These are phyloP conservation scores for Cantharis flavilabris DNA, from an alignment of 2,888 invertebrate species.

Conservation along the genomic window DNA sequence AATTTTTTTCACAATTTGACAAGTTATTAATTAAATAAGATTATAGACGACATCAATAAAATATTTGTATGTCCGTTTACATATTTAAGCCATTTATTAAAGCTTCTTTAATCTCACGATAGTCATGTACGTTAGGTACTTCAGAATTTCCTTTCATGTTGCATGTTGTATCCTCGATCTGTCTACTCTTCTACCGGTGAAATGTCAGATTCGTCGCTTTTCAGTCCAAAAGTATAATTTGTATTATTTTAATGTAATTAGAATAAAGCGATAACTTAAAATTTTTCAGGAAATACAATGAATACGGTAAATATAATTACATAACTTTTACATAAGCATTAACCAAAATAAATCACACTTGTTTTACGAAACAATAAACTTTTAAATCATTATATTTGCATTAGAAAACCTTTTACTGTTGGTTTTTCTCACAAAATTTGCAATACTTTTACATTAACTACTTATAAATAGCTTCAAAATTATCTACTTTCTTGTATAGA, in stretches of 20 bases:
- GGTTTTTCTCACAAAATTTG: not conserved
- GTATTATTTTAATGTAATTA: not conserved
- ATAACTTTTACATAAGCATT: not conserved
- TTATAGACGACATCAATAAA: not conserved
- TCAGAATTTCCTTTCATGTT: not conserved
- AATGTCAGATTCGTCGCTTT: not conserved
- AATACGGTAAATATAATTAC: not conserved
- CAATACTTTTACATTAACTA: not conserved
- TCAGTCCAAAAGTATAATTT: not conserved
- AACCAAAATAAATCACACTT: not conserved
- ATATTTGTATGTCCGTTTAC: not conserved
- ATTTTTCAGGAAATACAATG: not conserved
- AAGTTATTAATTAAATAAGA: not conserved
- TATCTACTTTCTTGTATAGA: not conserved
- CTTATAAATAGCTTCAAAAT: not conserved
- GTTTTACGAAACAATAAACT: not conserved
- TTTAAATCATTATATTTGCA: not conserved
- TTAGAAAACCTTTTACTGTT: not conserved
- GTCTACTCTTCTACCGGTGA: not conserved
- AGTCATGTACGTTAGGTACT: not conserved
- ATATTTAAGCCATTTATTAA: not conserved
- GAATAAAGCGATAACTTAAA: not conserved
- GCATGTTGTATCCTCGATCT: not conserved
- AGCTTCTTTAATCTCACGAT: not conserved
- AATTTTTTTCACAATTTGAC: not conserved